Conservation (phyloP, 2,888 invertebrate species). For the Acheta domesticus region DNA sequence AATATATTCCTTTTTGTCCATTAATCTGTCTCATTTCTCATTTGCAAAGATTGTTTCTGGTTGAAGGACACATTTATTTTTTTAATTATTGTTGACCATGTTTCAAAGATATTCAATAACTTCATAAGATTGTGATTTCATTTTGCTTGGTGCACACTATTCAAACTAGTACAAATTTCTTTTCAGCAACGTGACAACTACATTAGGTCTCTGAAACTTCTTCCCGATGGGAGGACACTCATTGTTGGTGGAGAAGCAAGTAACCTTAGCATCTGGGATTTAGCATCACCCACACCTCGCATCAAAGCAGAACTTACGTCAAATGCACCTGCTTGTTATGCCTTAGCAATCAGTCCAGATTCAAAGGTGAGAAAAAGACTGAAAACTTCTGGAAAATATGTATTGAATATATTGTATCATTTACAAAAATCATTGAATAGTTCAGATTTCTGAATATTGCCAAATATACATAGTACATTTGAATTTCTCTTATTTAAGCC, state of each 20-base stretch:
- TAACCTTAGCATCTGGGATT: constrained; percentile 93
- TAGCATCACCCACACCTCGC: constrained; percentile 84
- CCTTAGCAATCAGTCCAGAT: constrained; percentile 94
- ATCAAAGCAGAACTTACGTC: constrained; percentile 88
- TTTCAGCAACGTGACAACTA: constrained; percentile 88
- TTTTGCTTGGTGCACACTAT: background rate
- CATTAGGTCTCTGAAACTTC: constrained; percentile 89
- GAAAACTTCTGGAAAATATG: no score
- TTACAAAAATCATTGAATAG: no score
- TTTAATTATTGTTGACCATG: no score
- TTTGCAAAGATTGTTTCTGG: no score
- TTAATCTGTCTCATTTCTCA: no score
- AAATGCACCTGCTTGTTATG: constrained; percentile 96
- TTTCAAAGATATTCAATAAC: no score
- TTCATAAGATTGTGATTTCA: background rate
- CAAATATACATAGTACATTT: no score
- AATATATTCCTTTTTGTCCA: no score
- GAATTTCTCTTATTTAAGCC: no score
- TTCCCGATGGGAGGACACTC: constrained; percentile 89
- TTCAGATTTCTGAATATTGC: no score
- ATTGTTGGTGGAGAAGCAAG: constrained; percentile 97
- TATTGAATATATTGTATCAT: no score
- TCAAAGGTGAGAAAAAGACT: constrained; percentile 63
- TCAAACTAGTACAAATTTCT: background rate
- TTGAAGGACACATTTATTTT: no score